phyloP scores from a whole-genome alignment of 1,140 invertebrate species.

The Eciton burchellii region DNA sequence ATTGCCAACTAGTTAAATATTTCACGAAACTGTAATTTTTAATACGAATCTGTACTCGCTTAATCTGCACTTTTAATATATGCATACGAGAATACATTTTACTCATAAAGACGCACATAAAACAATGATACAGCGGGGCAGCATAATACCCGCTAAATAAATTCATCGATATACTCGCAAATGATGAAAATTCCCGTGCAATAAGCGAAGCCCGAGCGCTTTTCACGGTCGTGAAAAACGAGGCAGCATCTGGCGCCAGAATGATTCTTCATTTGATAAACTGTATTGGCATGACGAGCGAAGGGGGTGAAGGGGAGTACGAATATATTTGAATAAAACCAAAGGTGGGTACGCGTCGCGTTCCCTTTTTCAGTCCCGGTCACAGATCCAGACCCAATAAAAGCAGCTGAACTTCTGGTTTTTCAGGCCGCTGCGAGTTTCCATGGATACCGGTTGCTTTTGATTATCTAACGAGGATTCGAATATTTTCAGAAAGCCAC shows the following conservation, averaged over 20 bases:
- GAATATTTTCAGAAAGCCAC: constrained; percentile 1
- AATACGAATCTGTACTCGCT: too few species aligned
- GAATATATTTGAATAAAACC: constrained; percentile 82
- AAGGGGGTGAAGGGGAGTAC: constrained; percentile 31
- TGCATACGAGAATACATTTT: neutral
- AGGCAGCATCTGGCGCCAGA: constrained; percentile 81
- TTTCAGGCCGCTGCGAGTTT: constrained; percentile 10
- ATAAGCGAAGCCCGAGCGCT: constrained; percentile 69
- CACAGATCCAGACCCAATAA: constrained; percentile 63
- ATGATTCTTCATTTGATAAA: constrained; percentile 64
- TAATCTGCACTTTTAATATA: too few species aligned
- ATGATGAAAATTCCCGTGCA: constrained; percentile 69
- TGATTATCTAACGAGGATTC: constrained; percentile 33
- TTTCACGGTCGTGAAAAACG: constrained; percentile 66
- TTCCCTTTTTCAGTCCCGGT: constrained; percentile 73
- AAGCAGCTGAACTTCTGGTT: constrained; percentile 73
- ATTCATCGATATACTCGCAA: constrained; percentile 7
- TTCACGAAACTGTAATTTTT: neutral
- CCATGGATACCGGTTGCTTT: constrained; percentile 25
- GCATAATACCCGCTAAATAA: neutral
- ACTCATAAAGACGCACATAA: neutral
- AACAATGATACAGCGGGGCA: neutral
- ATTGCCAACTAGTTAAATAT: neutral
- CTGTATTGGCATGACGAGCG: constrained; percentile 77
- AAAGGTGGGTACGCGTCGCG: constrained; percentile 69